These are phyloP conservation scores for Omphaloscelis lunosa DNA, from an alignment of 2,888 invertebrate species.

Conservation along the genomic window DNA sequence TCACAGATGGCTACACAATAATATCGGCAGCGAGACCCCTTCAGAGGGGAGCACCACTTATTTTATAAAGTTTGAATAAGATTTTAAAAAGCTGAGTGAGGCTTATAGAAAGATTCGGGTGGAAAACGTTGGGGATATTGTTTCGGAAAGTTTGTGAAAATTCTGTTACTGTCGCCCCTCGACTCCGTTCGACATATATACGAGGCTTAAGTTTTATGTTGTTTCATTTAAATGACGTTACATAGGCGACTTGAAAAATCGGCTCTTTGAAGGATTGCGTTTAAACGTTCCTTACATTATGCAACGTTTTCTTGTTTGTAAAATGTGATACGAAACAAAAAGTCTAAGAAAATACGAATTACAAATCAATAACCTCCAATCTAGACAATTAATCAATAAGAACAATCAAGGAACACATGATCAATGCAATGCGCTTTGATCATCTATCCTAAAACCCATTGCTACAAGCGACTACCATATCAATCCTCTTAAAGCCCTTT, in stretches of 20 bases:
- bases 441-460: conserved; percentile 15
- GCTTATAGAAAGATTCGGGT: conserved; percentile 79
- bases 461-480: conserved; percentile 30
- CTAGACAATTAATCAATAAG: neutral
- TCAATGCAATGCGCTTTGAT: neutral
- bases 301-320: neutral
- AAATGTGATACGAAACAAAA: neutral
- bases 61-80: conserved; percentile 90
- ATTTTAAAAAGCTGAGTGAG: conserved; percentile 87
- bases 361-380: neutral
- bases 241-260: conserved; percentile 47
- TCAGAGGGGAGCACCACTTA: conserved; percentile 85
- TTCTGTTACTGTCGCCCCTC: conserved; percentile 63
- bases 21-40: conserved; percentile 82
- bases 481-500: conserved; percentile 53
- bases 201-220: conserved; percentile 64
- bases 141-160: conserved; percentile 75
- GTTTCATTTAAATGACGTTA: conserved; percentile 54
- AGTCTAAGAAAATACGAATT: neutral
- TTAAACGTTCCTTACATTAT: conserved; percentile 3
- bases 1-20: conserved; percentile 90
- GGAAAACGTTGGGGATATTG: conserved; percentile 76
- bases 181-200: conserved; percentile 55
- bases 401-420: conserved; percentile 6
- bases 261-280: conserved; percentile 21